Conservation (phyloP, 35 echinoderm and acorn worm genomes). For the Strongylocentrotus purpuratus region DNA sequence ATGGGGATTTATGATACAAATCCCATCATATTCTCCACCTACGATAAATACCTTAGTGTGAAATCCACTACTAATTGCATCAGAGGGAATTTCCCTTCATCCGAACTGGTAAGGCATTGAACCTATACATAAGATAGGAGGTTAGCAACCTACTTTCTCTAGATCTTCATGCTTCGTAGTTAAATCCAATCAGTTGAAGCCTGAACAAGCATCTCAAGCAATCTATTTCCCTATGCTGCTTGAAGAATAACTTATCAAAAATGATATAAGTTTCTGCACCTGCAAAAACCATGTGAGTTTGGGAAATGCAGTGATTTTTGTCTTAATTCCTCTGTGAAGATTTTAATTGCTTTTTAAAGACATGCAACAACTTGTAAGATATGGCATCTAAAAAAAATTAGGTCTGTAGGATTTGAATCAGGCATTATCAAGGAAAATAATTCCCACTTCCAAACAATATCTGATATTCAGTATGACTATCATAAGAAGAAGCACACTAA, state of each 20-base stretch:
- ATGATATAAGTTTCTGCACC: background rate
- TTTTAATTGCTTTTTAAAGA: too few species aligned
- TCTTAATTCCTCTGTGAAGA: too few species aligned
- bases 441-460: too few species aligned
- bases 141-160: background rate
- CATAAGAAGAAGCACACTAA: too few species aligned
- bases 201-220: background rate
- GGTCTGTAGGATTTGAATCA: too few species aligned
- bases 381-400: too few species aligned
- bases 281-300: background rate
- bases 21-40: background rate
- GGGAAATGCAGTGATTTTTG: background rate
- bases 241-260: background rate
- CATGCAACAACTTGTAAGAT: too few species aligned
- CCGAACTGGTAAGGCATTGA: background rate
- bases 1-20: background rate
- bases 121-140: background rate
- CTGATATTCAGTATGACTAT: too few species aligned
- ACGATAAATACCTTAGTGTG: background rate
- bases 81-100: background rate
- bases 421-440: too few species aligned
- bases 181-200: background rate
- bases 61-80: background rate
- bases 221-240: background rate
- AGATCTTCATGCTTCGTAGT: background rate